Evolutionary conservation across 1,140 invertebrate species (phyloP), one percentile per base, ranked within the genome.

Genomic region (Trichonephila clavata): DNA sequence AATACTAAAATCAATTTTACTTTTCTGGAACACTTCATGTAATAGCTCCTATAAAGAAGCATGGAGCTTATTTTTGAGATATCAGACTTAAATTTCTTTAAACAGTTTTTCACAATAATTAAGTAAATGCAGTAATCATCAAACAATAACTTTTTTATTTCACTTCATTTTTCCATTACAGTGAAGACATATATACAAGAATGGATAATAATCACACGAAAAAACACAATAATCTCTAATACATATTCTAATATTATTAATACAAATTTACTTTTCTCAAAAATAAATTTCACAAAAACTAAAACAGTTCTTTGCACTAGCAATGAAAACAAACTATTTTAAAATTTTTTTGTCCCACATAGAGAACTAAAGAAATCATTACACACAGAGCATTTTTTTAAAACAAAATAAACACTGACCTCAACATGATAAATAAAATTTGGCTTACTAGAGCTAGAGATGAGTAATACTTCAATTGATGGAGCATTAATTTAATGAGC

Each of bases 131-230:
- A 20, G 10, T 68, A 68, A 14, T 68, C n/a, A 16, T 84, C 50
- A 84, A 84, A 84, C 83, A 84, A 84, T 84, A 84, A 84, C 50
- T 59, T 71, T n/a, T 84, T 84, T 50, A 50, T 50, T 50, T 50
- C 50, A 50, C 50, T 50, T 50, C 7, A 50, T 10, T 50, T 50
- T 50, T 50, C 10, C 50, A 84, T 84, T 84, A 84, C n/a, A 60
- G n/a, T 59, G 50, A 59, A 84, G 83, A 20, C 83, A 60, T 84
- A 59, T 60, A 84, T 50, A 84, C 57, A 60, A 84, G 24, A 84
- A 57, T 84, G 57, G 59, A 59, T 50, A 60, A 84, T 59, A 84
- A 59, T 24, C 43, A 59, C 83, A 59, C 81, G 59, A 84, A 60
- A 50, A 50, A 50, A 50, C 50, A 50, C 50, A 50, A 84, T 32